Evolutionary conservation across 2,113 vertebrate genomes (phyloP).

Genomic region (Xiphophorus couchianus): DNA sequence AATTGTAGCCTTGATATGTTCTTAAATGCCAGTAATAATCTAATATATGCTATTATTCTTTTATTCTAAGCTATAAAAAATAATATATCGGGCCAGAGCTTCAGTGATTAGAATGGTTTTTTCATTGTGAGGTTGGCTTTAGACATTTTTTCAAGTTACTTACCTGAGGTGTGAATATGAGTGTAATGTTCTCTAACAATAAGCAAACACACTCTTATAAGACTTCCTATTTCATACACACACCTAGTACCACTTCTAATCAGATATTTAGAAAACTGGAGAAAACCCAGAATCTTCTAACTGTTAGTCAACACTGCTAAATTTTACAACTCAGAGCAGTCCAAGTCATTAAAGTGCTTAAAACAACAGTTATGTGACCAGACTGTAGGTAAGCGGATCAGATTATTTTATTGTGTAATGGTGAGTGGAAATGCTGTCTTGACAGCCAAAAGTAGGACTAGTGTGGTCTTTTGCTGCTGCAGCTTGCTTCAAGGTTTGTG

Average conservation of each 20-base stretch:
- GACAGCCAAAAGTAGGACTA: background rate
- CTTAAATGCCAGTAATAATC: too few species aligned
- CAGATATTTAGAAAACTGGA: background rate
- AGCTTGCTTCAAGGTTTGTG: too few species aligned
- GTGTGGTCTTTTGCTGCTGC: too few species aligned
- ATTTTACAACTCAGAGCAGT: background rate
- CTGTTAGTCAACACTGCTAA: background rate
- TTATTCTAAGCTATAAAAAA: too few species aligned
- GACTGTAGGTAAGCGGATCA: slow-evolving; percentile 51
- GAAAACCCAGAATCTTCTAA: background rate
- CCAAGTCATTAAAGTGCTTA: background rate
- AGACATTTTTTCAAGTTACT: background rate
- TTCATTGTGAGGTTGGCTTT: background rate
- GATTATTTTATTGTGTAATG: slow-evolving; percentile 55
- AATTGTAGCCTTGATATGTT: too few species aligned
- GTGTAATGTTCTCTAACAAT: background rate
- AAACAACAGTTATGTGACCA: slow-evolving; percentile 37
- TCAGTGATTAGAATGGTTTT: too few species aligned
- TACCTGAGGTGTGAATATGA: background rate
- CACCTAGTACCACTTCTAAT: background rate
- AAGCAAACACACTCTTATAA: too few species aligned
- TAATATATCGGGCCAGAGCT: too few species aligned
- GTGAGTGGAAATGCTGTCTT: slow-evolving; percentile 43
- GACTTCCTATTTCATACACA: background rate
- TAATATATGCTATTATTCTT: too few species aligned